Base-by-base conservation (phyloP, 2,113 vertebrate species). In the Phasianus colchicus region DNA sequence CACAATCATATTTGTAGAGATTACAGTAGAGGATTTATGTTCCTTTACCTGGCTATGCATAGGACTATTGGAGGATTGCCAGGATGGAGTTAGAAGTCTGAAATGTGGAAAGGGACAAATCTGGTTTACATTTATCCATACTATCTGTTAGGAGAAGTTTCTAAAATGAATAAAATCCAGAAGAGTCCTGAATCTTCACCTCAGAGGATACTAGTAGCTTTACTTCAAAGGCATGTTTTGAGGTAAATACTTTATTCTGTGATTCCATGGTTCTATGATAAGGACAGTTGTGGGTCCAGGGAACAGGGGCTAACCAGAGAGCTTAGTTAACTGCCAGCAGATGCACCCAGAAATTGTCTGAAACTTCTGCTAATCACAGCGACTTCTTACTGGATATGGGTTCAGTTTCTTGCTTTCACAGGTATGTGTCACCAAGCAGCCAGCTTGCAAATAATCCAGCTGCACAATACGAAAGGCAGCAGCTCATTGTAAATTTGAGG, bases 401-500 rank as follows among this genome's bases (percentile, higher is more conserved):
- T 66, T 66, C 43, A 34, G 36, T 45, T 75, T 36, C 48, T 43
- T 2, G 8, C 74, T 74, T 70, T 18, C n/a, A 47, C 36, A 47
- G 13, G 2, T 10, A 2, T 13, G 17, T 17, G 22, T 75, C 11
- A 10, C 21, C 19, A 24, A 57, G 20, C 13, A 88, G 42, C 18
- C 0, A 1, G 14, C 4, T 58, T 61, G 24, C 3, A 4, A 86
- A 48, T 9, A 38, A 22, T 43, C 21, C 34, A 77, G 43, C n/a
- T 61, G 6, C 0, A 0, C 29, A 50, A 20, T 14, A 36, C 24
- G 32, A 65, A 71, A 86, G 64, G 47, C 2, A 64, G 42, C 1
- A 2, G 11, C 57, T 85, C 5, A 1, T 42, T 36, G 18, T 48
- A 30, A 76, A 65, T 0, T 0, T 45, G 34, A 61, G 18, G 24